Conservation (phyloP, 53 echinoderm and acorn worm species). For the Patiria pectinifera region DNA sequence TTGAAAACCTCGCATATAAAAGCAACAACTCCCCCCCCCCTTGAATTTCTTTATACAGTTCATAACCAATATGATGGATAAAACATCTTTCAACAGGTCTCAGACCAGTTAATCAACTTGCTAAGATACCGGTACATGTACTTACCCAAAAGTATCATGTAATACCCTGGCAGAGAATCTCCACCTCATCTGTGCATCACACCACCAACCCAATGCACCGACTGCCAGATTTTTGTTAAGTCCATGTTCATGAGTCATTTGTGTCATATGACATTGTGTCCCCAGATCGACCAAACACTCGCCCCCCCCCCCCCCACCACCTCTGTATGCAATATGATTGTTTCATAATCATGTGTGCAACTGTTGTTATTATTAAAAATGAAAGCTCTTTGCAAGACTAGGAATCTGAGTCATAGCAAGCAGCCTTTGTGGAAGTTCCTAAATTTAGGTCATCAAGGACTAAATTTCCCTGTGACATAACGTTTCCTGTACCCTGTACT, state of each 20-base stretch:
- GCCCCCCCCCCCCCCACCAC: neutral
- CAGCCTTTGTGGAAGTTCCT: neutral
- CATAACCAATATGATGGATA: neutral
- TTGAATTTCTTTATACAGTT: too few relatives aligned
- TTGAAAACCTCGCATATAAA: too few relatives aligned
- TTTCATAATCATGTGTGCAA: slow-evolving; percentile 4
- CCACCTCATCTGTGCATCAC: neutral
- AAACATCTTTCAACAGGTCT: neutral
- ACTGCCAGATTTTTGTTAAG: neutral
- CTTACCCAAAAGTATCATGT: neutral
- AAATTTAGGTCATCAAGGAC: too few relatives aligned
- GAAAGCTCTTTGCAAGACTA: neutral
- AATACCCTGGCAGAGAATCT: neutral
- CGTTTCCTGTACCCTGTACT: too few relatives aligned
- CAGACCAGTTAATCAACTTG: neutral
- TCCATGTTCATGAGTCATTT: slow-evolving; percentile 2
- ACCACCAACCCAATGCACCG: neutral
- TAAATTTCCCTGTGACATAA: too few relatives aligned
- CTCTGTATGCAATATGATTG: neutral
- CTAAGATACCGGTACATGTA: neutral
- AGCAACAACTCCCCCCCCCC: too few relatives aligned
- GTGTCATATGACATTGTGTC: slow-evolving; percentile 9
- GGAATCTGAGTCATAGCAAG: slow-evolving; percentile 17
- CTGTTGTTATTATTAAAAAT: neutral
- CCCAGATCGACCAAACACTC: slow-evolving; percentile 4